A percentile compares a stretch with the other conserved stretches of the same genome.
Evolutionary conservation across 2,113 vertebrate genomes (phyloP).

Genomic region (Sinocyclocheilus maitianheensis): DNA sequence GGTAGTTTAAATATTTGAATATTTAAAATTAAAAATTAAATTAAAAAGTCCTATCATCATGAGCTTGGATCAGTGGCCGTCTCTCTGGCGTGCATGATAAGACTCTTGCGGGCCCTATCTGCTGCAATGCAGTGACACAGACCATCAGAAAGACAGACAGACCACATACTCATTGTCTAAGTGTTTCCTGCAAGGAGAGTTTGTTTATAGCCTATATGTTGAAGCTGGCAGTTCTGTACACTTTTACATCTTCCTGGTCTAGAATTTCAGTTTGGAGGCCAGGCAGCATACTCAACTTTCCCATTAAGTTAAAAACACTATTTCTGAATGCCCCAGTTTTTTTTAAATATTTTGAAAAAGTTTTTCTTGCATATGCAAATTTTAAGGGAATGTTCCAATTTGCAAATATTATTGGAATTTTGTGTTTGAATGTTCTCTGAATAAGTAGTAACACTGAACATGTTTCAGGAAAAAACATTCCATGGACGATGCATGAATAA

Average conservation of each 20-base stretch:
- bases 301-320: not conserved
- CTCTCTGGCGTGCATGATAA: conserved; percentile 57
- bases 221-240: not conserved
- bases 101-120: conserved; percentile 22
- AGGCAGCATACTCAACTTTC: not conserved
- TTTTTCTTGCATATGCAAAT: not conserved
- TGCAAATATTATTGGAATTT: not conserved
- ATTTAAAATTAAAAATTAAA: not conserved
- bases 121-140: conserved; percentile 13
- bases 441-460: not conserved
- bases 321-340: not conserved
- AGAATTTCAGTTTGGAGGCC: not conserved
- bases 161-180: conserved; percentile 28
- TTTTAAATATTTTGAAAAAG: not conserved
- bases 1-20: not conserved
- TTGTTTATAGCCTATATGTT: not conserved
- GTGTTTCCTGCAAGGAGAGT: conserved; percentile 11
- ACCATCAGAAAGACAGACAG: conserved; percentile 28
- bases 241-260: not conserved
- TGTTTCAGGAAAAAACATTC: no score
- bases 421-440: no score
- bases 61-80: not conserved
- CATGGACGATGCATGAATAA: no score
- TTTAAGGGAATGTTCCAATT: not conserved
- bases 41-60: not conserved